Percentiles rank a stretch among this genome's conserved stretches.
Evolutionary conservation across 2,797 vertebrate species (phyloP).

Genomic region (Xerus rutilus): DNA sequence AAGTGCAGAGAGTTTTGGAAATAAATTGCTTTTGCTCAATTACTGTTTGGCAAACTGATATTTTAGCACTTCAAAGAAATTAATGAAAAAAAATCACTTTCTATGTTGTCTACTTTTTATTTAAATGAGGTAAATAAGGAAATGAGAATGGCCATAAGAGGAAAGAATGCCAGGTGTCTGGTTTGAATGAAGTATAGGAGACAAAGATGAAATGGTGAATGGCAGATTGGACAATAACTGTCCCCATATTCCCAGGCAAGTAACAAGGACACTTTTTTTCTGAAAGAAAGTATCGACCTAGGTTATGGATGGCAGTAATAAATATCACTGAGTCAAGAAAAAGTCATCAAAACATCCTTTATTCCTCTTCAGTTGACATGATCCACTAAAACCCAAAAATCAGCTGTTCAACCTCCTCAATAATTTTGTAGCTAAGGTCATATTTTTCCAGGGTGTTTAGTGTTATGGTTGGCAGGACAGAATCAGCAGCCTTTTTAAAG

Average conservation of each 20-base stretch:
- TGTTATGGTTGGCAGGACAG: conserved; percentile 45
- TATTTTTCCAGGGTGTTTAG: conserved; percentile 64
- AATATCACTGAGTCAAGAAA: conserved; percentile 43
- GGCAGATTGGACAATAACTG: neutral
- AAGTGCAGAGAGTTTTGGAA: neutral
- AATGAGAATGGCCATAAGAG: neutral
- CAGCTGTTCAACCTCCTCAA: conserved; percentile 10
- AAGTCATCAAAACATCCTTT: conserved; percentile 49
- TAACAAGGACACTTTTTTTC: conserved; percentile 11
- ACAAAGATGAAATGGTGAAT: neutral
- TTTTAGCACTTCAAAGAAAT: neutral
- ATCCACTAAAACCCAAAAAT: conserved; percentile 47
- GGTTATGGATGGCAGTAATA: conserved; percentile 63
- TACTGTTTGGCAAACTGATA: neutral
- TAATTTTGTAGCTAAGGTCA: conserved; percentile 58
- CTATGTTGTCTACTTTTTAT: neutral
- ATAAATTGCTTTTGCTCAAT: neutral
- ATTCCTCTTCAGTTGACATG: conserved; percentile 59
- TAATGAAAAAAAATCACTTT: neutral
- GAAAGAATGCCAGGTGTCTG: neutral
- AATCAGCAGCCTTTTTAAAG: conserved; percentile 39
- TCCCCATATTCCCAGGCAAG: conserved; percentile 22
- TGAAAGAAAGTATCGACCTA: conserved; percentile 45
- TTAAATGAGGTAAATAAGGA: neutral
- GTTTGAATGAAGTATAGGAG: neutral